Percentiles rank a stretch among this genome's conserved stretches.
Conservation (phyloP, 2,797 vertebrate species). For the Eupleurogrammus muticus region DNA sequence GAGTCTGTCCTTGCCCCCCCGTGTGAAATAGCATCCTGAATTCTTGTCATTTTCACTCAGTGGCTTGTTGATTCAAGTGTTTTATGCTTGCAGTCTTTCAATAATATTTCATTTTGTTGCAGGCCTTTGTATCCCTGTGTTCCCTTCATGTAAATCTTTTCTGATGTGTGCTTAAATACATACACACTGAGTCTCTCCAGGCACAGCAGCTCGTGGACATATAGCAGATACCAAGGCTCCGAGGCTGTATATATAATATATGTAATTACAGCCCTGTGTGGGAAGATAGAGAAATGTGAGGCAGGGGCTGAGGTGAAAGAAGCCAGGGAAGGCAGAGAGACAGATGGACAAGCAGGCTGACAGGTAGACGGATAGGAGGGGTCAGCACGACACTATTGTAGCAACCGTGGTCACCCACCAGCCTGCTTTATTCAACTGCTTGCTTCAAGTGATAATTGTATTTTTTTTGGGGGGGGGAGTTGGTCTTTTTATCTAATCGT, state of each 20-base stretch:
- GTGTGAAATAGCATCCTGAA: constrained; percentile 23
- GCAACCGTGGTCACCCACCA: constrained; percentile 70
- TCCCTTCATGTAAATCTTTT: background rate
- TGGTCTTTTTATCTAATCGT: constrained; percentile 29
- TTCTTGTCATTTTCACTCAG: constrained; percentile 35
- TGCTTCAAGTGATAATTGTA: constrained; percentile 66
- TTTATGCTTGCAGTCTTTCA: background rate
- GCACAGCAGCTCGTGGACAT: constrained; percentile 31
- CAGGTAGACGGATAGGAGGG: constrained; percentile 55
- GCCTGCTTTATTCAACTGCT: constrained; percentile 83
- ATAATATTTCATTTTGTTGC: background rate
- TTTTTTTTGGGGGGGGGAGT: constrained; percentile 58
- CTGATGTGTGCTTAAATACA: background rate
- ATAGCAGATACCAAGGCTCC: constrained; percentile 1
- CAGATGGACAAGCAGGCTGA: constrained; percentile 58
- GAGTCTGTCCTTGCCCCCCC: constrained; percentile 28
- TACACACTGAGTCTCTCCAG: constrained; percentile 13
- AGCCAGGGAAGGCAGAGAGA: constrained; percentile 7
- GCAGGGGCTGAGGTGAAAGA: constrained; percentile 19
- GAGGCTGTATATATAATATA: constrained; percentile 6
- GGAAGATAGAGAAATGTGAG: constrained; percentile 24
- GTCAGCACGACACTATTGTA: constrained; percentile 53
- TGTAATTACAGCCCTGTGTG: background rate
- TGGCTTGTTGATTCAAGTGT: constrained; percentile 8
- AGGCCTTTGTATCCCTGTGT: background rate